Evolutionary conservation across 2,888 invertebrate species (phyloP).

Genomic region (Altica lythri): DNA sequence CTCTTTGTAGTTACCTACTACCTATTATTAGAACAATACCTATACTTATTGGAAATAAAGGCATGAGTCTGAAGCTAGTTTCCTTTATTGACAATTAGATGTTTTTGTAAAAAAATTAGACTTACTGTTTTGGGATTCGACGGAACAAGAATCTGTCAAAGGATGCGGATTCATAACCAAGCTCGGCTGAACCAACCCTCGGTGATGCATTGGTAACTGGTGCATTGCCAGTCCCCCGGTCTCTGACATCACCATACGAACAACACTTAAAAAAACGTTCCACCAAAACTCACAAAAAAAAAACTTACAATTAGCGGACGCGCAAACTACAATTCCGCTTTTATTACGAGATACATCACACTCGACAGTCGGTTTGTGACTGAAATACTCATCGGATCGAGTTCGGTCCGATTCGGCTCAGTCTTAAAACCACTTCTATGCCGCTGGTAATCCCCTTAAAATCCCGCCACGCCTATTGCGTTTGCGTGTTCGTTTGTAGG

Average conservation of each 20-base stretch:
- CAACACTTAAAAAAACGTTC: constrained; percentile 45
- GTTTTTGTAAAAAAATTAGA: constrained; percentile 20
- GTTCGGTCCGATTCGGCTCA: constrained; percentile 41
- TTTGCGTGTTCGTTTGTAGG: constrained; percentile 47
- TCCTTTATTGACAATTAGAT: too few species aligned
- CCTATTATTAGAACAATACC: too few species aligned
- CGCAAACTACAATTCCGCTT: constrained; percentile 22
- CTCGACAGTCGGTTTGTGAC: constrained; percentile 22
- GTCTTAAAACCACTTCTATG: constrained; percentile 40
- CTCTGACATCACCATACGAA: constrained; percentile 69
- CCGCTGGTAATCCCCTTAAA: constrained; percentile 32
- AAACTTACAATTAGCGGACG: neutral
- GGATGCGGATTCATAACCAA: constrained; percentile 64
- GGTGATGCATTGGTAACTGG: constrained; percentile 64
- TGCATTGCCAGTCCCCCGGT: constrained; percentile 69
- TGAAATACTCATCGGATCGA: constrained; percentile 17
- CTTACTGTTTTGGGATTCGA: constrained; percentile 56
- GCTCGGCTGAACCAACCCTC: constrained; percentile 65
- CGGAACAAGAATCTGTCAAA: constrained; percentile 51
- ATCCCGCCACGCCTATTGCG: constrained; percentile 40
- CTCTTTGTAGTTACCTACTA: too few species aligned
- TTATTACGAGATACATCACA: constrained; percentile 14
- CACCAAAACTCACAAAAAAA: constrained; percentile 36
- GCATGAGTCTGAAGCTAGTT: too few species aligned
- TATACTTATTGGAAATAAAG: too few species aligned